Conservation (phyloP, 2,888 invertebrate species). For the Campoplex nolae region DNA sequence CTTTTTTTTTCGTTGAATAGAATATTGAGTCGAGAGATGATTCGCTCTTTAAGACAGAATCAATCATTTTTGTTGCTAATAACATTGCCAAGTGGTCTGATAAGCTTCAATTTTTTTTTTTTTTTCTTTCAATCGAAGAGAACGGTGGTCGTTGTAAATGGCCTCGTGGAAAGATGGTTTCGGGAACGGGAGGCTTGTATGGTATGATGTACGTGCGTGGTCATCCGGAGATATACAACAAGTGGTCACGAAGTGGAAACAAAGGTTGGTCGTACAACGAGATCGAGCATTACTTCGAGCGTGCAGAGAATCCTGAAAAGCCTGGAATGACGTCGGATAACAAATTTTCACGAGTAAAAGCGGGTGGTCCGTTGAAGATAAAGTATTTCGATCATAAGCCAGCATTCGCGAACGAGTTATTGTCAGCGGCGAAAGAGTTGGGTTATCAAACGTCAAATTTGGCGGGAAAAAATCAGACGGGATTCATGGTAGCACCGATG, state of each 20-base stretch:
- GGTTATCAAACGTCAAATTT: constrained; percentile 80
- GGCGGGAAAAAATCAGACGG: constrained; percentile 80
- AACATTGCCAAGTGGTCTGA: not conserved
- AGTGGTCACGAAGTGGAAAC: constrained; percentile 86
- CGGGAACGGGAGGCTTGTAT: constrained; percentile 88
- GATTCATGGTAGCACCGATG: constrained; percentile 84
- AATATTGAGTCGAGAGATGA: too few species aligned
- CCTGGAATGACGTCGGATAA: constrained; percentile 74
- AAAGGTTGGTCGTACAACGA: constrained; percentile 87
- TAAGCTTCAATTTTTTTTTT: not conserved
- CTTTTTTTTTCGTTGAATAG: too few species aligned
- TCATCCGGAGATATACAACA: constrained; percentile 86
- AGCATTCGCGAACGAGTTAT: constrained; percentile 75
- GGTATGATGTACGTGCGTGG: constrained; percentile 88
- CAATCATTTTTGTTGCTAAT: not conserved
- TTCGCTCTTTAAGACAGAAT: too few species aligned
- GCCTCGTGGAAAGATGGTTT: constrained; percentile 86
- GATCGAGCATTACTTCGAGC: constrained; percentile 85
- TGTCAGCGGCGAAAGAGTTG: constrained; percentile 81
- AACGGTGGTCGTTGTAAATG: constrained; percentile 83
- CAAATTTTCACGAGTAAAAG: constrained; percentile 63
- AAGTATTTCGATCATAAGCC: constrained; percentile 81
- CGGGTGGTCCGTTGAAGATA: constrained; percentile 79
- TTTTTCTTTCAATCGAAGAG: constrained; percentile 69
- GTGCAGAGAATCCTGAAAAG: constrained; percentile 84